A percentile compares a stretch with the other conserved stretches of the same genome.
These are phyloP conservation scores for Araneus ventricosus DNA, from an alignment of 1,140 invertebrate genomes.

Conservation along the genomic window DNA sequence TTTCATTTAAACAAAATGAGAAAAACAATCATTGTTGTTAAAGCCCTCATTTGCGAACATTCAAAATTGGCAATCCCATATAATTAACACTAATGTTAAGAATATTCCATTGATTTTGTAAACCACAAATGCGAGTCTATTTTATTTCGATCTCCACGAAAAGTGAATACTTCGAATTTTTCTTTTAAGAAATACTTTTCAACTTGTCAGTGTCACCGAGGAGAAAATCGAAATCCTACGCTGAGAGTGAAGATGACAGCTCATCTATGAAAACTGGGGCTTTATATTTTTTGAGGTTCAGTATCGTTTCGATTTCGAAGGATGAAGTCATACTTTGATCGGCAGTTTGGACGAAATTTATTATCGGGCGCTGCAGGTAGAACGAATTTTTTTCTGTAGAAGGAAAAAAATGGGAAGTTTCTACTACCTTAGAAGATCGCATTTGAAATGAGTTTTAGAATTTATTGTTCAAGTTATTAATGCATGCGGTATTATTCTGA, in stretches of 20 bases:
- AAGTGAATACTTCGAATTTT: background rate
- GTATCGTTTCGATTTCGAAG: background rate
- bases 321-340: background rate
- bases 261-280: background rate
- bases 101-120: too few species aligned
- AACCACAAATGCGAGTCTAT: too few species aligned
- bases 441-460: too few species aligned
- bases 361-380: background rate
- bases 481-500: too few species aligned
- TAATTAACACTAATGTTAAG: too few species aligned
- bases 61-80: too few species aligned
- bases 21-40: too few species aligned
- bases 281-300: background rate
- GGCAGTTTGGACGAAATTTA: background rate
- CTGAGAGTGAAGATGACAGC: background rate
- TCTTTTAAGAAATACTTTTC: background rate
- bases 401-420: background rate
- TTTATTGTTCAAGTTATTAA: too few species aligned
- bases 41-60: too few species aligned
- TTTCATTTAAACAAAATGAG: too few species aligned
- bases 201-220: background rate
- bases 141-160: background rate
- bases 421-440: too few species aligned
- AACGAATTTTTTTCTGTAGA: background rate
- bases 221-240: background rate